Base-by-base conservation (phyloP, 2,797 vertebrate genomes). In the Enteromius mattozi region DNA sequence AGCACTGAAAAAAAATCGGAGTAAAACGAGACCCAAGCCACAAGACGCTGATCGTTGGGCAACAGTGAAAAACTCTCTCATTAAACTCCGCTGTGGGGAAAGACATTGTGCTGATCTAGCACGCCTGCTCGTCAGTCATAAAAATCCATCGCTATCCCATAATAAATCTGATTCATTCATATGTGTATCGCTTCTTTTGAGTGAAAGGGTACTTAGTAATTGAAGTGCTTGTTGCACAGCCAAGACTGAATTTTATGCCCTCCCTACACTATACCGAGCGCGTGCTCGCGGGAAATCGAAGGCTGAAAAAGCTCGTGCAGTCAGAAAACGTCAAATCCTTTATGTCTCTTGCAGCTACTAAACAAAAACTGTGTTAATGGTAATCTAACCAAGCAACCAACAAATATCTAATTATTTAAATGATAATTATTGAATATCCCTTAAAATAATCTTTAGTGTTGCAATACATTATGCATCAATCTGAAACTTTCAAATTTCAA, bases 21-120 rank as follows among this genome's bases (percentile, higher is more conserved):
- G 89, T 87, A 87, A 81, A 92, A 88, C 81, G 78, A 88, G 86
- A 82, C 66, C 81, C 83, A 88, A 88, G 90, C 89, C 91, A 88
- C 89, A 87, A 87, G 21, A 76, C 89, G 63, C 75, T 78, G 75
- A 70, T 83, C 12, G 72, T 77, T 68, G 49, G 54, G 71, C 80
- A 87, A 71, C 42, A 35, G 45, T 54, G 59, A 69, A 78, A 78
- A 81, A 78, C 78, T 74, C 71, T 86, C 47, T 87, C 87, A 75
- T 86, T 88, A 88, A 78, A 81, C 82, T 72, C 71, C 69, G 78
- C 89, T 85, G 82, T 54, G 61, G 84, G 81, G 37, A 71, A 87
- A 91, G 69, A 83, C 51, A 63, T 71, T 69, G 78, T 85, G 84
- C 84, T 85, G 84, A 83, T 83, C 45, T 33, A 77, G 85, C 81